A percentile compares a stretch with the other conserved stretches of the same genome.
Evolutionary conservation across 2,888 invertebrate genomes (phyloP).

Genomic region (Ichneumoninae sp.): DNA sequence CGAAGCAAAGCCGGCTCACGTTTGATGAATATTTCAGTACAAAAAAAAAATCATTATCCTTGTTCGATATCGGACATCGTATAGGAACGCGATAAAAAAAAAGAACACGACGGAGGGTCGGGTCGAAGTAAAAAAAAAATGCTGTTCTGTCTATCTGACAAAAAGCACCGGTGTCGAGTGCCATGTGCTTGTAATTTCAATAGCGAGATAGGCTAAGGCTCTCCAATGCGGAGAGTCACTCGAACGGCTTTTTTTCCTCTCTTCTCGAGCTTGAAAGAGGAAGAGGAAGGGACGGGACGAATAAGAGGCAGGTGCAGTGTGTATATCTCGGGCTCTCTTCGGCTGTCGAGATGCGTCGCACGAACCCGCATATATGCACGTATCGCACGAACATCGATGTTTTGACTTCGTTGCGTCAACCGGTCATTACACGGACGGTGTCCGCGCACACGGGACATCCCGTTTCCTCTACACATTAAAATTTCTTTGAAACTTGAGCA

Average conservation of each 20-base stretch:
- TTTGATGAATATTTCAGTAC: constrained; percentile 20
- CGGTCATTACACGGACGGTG: neutral
- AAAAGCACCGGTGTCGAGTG: constrained; percentile 47
- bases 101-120: neutral
- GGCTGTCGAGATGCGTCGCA: constrained; percentile 25
- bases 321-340: neutral
- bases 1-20: neutral
- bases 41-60: constrained; percentile 3
- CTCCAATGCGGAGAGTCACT: constrained; percentile 50
- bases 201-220: constrained; percentile 47
- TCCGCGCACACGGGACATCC: neutral
- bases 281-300: constrained; percentile 6
- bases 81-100: constrained; percentile 18
- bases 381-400: neutral
- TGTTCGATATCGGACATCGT: neutral
- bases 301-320: neutral
- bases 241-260: constrained; percentile 35
- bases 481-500: neutral
- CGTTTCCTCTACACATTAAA: neutral
- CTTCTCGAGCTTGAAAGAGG: constrained; percentile 21
- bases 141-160: constrained; percentile 32
- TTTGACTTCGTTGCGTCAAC: constrained; percentile 11
- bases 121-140: constrained; percentile 27
- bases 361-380: constrained; percentile 9
- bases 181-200: constrained; percentile 61